A percentile compares a stretch with the other conserved stretches of the same genome.
These are phyloP conservation scores for Pogonus chalceus DNA, from an alignment of 1,140 invertebrate species.

Conservation along the genomic window DNA sequence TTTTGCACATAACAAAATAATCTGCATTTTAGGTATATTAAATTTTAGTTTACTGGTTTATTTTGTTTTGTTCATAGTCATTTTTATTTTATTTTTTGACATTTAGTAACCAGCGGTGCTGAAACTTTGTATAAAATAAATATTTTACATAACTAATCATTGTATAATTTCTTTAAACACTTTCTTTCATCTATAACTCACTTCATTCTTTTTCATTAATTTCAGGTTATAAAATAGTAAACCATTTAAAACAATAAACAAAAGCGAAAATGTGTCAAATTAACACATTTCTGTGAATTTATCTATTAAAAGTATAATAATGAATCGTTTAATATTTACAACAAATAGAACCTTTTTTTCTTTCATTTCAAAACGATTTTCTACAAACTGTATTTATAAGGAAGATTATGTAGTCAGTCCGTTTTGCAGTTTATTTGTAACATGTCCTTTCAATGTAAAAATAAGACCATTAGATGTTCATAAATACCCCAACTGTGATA, in stretches of 20 bases:
- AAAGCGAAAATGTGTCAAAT: too few species aligned
- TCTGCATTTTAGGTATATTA: not conserved
- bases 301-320: too few species aligned
- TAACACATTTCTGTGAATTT: too few species aligned
- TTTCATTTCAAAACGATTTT: not conserved
- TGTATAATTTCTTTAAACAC: too few species aligned
- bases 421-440: not conserved
- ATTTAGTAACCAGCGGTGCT: not conserved
- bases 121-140: conserved; percentile 1
- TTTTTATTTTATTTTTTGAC: not conserved
- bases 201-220: too few species aligned
- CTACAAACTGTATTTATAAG: not conserved
- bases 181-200: too few species aligned
- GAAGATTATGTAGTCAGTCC: not conserved
- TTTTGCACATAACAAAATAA: not conserved
- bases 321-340: not conserved
- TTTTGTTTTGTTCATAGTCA: not conserved
- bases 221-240: too few species aligned
- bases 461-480: not conserved
- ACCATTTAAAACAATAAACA: too few species aligned
- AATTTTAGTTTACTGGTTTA: too few species aligned
- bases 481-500: not conserved
- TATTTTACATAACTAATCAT: too few species aligned
- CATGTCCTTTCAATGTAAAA: not conserved
- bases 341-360: not conserved